Evolutionary conservation across 2,113 vertebrate genomes (phyloP), one percentile per base, ranked within the genome.

Genomic region (Burhinus bistriatus): DNA sequence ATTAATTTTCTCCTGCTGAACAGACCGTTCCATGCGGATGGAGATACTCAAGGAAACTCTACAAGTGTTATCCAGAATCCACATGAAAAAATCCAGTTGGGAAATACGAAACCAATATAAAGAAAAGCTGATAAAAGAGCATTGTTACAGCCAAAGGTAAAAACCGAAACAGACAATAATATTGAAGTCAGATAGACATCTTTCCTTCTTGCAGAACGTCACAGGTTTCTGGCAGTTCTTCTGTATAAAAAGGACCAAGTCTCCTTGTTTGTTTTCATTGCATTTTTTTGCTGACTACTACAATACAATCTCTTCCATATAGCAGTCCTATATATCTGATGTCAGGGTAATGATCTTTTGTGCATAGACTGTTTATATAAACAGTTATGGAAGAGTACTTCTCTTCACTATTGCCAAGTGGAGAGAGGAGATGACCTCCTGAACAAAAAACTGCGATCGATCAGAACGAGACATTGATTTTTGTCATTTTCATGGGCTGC

Each of bases 401-500:
- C 49, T 58, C 32, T 58, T 79, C 17, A 32, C 8, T 25, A 49
- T 5, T 19, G 78, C 36, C 62, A 71, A 49, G 21, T 9, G 6
- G 49, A 93, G 7, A 69, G 34, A 88, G 40, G 34, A 4, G 0
- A 32, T 87, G 64, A 94, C 51, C n/a, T 66, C 79, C 68, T 75
- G 36, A 89, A 87, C 44, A 79, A 34, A 89, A 73, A n/a, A 21
- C 0, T 2, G 4, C 0, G 0, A 76, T 75, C 4, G 21, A 93
- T 76, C 27, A 78, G 45, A 66, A 66, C 0, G 8, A 83, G 73
- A 80, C 42, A 93, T 94, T 79, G 94, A 97, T 93, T 97, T 93
- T 84, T 83, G 44, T 62, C 36, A 55, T 84, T 87, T 91, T 93
- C 76, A 92, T 5, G 38, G 55, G 45, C 68, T 66, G 47, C 59